Conservation (phyloP, 2,888 invertebrate species). For the Lysandra coridon region DNA sequence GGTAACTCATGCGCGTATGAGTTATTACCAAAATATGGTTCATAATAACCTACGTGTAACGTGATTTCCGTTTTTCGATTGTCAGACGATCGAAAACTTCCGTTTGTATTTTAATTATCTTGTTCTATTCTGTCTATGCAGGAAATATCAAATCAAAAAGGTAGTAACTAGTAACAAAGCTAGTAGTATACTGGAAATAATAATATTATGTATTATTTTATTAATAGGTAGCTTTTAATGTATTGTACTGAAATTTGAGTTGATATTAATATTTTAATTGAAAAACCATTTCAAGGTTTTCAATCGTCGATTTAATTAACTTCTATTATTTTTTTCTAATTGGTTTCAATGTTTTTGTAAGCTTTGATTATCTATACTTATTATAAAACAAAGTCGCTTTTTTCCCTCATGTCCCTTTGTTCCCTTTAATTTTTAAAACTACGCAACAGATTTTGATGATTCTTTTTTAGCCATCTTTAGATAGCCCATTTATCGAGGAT, state of each 20-base stretch:
- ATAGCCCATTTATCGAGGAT: too few relatives aligned
- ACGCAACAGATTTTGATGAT: too few relatives aligned
- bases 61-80: slow-evolving; percentile 65
- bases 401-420: too few relatives aligned
- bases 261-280: background rate
- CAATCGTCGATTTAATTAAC: background rate
- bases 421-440: too few relatives aligned
- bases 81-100: slow-evolving; percentile 62
- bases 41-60: slow-evolving; percentile 61
- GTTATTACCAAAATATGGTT: slow-evolving; percentile 58
- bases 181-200: background rate
- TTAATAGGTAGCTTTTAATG: background rate
- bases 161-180: background rate
- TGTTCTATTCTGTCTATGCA: background rate
- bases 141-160: background rate
- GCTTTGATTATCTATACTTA: too few relatives aligned
- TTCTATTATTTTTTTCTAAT: background rate
- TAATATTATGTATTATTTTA: background rate
- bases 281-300: background rate
- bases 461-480: too few relatives aligned
- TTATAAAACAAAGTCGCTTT: too few relatives aligned
- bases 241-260: background rate
- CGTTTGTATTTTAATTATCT: slow-evolving; percentile 42
- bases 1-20: slow-evolving; percentile 64
- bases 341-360: background rate